Conservation (phyloP, 2,797 vertebrate species). For the Mormyrus hasselquistii region DNA sequence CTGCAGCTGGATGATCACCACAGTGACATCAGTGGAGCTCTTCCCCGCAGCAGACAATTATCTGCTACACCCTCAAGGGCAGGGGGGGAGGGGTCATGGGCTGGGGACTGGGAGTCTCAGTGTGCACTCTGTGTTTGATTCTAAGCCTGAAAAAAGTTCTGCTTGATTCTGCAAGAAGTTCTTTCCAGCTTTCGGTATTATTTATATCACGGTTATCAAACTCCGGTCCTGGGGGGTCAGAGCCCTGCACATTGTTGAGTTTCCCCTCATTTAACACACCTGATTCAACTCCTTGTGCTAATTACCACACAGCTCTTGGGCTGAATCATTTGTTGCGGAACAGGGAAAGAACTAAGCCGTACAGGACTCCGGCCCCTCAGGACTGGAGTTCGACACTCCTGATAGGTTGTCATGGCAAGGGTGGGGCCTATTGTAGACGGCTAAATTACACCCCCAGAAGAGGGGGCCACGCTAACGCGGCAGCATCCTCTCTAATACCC, state of each 20-base stretch:
- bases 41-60: not conserved
- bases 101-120: not conserved
- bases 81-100: not conserved
- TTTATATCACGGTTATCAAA: not conserved
- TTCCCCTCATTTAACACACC: not conserved
- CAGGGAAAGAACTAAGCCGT: not conserved
- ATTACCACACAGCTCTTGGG: not conserved
- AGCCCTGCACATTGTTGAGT: not conserved
- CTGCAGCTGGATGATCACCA: not conserved
- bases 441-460: not conserved
- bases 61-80: not conserved
- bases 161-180: not conserved
- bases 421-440: not conserved
- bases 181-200: not conserved
- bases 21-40: not conserved
- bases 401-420: not conserved
- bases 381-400: not conserved
- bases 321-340: not conserved
- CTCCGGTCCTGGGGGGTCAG: not conserved
- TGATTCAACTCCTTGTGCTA: not conserved
- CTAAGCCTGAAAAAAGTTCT: not conserved
- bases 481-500: not conserved
- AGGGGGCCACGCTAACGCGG: not conserved
- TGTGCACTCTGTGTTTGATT: not conserved
- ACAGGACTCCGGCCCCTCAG: not conserved